Percentiles rank a stretch among this genome's conserved stretches.
phyloP scores from a whole-genome alignment of 2,888 invertebrate species.

The Hypercompe scribonia region DNA sequence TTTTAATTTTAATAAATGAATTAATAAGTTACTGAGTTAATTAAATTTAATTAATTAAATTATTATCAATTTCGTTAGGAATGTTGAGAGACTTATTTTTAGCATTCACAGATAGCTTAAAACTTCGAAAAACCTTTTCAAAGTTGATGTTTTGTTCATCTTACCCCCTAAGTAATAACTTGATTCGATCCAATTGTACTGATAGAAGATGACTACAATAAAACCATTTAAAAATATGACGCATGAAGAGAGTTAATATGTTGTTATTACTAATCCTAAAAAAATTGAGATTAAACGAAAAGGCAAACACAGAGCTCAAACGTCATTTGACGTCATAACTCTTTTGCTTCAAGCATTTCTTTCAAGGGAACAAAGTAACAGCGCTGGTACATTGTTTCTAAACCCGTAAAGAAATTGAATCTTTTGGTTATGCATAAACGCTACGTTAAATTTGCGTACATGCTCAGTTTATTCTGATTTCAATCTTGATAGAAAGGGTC shows the following conservation, averaged over 20 bases:
- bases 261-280: neutral
- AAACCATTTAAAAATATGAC: neutral
- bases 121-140: neutral
- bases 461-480: slow-evolving; percentile 48
- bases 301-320: neutral
- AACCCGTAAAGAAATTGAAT: slow-evolving; percentile 33
- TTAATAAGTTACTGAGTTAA: too few species aligned
- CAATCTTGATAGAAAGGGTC: slow-evolving; percentile 24
- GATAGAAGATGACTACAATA: neutral
- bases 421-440: slow-evolving; percentile 46
- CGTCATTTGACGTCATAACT: slow-evolving; percentile 51
- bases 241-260: neutral
- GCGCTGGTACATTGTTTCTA: slow-evolving; percentile 44
- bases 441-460: slow-evolving; percentile 39
- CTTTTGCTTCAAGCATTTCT: slow-evolving; percentile 52
- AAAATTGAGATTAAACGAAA: neutral
- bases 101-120: neutral
- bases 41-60: too few species aligned
- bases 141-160: neutral
- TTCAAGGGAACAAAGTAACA: slow-evolving; percentile 50
- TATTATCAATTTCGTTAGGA: neutral
- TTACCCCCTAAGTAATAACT: neutral
- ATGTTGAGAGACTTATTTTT: too few species aligned
- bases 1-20: too few species aligned
- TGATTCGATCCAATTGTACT: too few species aligned